phyloP scores from a whole-genome alignment of 2,797 vertebrate species.

The Melanotaenia boesemani region DNA sequence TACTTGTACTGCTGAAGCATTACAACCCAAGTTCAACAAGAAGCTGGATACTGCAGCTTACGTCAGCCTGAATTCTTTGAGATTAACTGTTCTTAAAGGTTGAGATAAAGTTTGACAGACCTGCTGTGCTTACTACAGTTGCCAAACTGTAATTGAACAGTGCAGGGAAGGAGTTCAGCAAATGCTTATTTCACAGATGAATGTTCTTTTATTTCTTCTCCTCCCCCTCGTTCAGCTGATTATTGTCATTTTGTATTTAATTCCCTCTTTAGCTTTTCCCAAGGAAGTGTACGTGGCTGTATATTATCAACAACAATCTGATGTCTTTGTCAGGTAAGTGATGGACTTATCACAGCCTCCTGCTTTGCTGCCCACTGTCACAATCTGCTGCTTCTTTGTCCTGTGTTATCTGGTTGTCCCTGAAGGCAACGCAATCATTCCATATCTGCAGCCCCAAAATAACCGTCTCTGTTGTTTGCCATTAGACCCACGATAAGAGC shows the following conservation, averaged over 20 bases:
- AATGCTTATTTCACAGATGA: not conserved
- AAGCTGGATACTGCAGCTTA: not conserved
- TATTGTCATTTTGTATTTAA: slow-evolving; percentile 27
- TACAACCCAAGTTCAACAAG: not conserved
- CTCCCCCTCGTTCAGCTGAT: not conserved
- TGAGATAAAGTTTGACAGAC: not conserved
- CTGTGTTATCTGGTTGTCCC: slow-evolving; percentile 58
- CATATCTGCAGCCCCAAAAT: slow-evolving; percentile 51
- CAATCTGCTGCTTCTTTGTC: slow-evolving; percentile 64
- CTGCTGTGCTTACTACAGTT: not conserved
- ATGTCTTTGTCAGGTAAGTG: slow-evolving; percentile 97
- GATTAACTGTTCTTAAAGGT: not conserved
- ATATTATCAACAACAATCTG: slow-evolving; percentile 98
- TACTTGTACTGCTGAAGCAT: not conserved
- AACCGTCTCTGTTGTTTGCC: slow-evolving; percentile 48
- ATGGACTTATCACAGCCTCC: slow-evolving; percentile 18
- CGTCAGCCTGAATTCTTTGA: not conserved
- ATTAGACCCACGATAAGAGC: slow-evolving; percentile 11
- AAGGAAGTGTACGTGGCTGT: slow-evolving; percentile 96
- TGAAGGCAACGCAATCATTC: slow-evolving; percentile 41
- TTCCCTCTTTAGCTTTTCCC: slow-evolving; percentile 89
- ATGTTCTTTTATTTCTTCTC: not conserved
- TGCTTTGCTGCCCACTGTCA: slow-evolving; percentile 52
- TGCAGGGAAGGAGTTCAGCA: not conserved
- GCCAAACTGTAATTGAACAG: not conserved